phyloP scores from a whole-genome alignment of 1,140 invertebrate genomes.

The Papilio polyxenes region DNA sequence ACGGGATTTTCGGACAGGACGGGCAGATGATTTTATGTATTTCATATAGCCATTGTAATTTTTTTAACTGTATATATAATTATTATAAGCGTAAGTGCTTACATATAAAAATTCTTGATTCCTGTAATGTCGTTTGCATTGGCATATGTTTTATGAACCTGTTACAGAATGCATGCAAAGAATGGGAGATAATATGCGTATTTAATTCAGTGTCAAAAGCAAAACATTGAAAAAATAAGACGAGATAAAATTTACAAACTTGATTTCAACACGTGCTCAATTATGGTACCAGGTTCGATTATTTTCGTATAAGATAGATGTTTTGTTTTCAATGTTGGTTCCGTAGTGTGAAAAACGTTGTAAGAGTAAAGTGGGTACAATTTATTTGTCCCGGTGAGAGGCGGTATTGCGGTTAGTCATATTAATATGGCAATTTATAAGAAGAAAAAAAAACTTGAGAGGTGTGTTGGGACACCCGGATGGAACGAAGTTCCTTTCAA shows the following conservation, averaged over 20 bases:
- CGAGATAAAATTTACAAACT: slow-evolving; percentile 33
- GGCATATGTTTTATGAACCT: slow-evolving; percentile 9
- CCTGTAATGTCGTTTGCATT: not conserved
- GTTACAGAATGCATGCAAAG: not conserved
- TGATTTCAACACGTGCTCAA: slow-evolving; percentile 43
- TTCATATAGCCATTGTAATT: too few species aligned
- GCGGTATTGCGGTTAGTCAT: too few species aligned
- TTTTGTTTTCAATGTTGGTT: too few species aligned
- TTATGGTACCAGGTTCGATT: slow-evolving; percentile 22
- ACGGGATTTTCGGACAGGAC: too few species aligned
- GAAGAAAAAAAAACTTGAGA: too few species aligned
- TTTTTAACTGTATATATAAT: too few species aligned
- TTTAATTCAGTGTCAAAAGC: slow-evolving; percentile 26
- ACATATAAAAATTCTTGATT: not conserved
- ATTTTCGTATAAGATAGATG: too few species aligned
- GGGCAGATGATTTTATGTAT: too few species aligned
- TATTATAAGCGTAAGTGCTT: not conserved
- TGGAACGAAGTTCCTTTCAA: too few species aligned
- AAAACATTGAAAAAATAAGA: slow-evolving; percentile 35
- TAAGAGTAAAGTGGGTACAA: not conserved
- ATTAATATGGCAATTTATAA: too few species aligned
- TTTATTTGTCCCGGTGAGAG: not conserved
- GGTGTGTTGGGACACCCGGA: too few species aligned
- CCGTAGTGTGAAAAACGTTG: slow-evolving; percentile 8
- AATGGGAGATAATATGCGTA: not conserved